Conservation (phyloP, 2,113 vertebrate genomes). For the Orientallactaga bullata region DNA sequence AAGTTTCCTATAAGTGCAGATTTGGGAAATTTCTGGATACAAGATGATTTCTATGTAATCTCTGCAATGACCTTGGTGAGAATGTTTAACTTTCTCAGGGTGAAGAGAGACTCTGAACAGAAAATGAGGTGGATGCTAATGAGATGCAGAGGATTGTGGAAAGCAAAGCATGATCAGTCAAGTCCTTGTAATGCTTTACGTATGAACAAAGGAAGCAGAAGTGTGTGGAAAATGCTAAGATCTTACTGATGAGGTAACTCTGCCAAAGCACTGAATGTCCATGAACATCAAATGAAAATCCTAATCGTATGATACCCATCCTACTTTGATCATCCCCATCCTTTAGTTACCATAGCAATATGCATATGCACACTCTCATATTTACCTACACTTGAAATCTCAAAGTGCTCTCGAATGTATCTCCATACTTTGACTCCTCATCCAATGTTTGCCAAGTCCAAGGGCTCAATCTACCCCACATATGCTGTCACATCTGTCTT, state of each 20-base stretch:
- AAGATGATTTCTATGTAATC: not conserved
- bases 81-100: constrained; percentile 9
- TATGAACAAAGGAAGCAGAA: constrained; percentile 15
- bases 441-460: not conserved
- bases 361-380: not conserved
- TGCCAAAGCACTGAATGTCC: not conserved
- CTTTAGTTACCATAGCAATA: not conserved
- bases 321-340: not conserved
- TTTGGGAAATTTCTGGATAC: constrained; percentile 13
- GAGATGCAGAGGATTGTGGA: constrained; percentile 10
- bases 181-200: not conserved
- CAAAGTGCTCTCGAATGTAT: not conserved
- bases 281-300: constrained; percentile 15
- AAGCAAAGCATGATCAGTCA: not conserved
- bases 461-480: not conserved
- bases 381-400: constrained; percentile 5
- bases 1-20: not conserved
- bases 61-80: constrained; percentile 51
- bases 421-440: not conserved
- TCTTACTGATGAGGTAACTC: not conserved
- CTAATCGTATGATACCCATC: not conserved
- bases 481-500: not conserved
- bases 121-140: constrained; percentile 33
- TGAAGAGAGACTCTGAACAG: not conserved
- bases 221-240: not conserved